A percentile compares a stretch with the other conserved stretches of the same genome.
phyloP scores from a whole-genome alignment of 2,888 invertebrate species.

The Crematogaster levior region DNA sequence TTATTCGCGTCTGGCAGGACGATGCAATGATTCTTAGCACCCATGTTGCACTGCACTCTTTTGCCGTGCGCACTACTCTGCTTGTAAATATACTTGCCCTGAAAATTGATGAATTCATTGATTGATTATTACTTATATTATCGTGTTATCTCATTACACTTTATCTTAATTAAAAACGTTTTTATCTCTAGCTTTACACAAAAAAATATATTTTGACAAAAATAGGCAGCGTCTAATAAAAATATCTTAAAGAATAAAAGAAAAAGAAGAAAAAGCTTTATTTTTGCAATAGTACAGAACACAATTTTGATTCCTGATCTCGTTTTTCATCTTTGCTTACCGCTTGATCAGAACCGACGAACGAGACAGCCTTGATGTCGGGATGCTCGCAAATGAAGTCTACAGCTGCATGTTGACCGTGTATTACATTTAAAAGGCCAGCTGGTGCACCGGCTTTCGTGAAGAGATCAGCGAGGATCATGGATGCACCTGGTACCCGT shows the following conservation, averaged over 20 bases:
- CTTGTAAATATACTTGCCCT: conserved; percentile 97
- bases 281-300: neutral
- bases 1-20: conserved; percentile 99
- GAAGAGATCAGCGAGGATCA: conserved; percentile 97
- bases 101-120: conserved; percentile 59
- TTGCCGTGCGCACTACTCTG: conserved; percentile 96
- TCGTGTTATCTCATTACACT: neutral
- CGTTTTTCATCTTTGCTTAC: conserved; percentile 85
- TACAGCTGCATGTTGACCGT: conserved; percentile 97
- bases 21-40: conserved; percentile 99
- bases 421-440: conserved; percentile 98
- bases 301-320: neutral
- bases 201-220: neutral
- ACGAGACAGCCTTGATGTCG: conserved; percentile 98
- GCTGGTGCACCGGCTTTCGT: conserved; percentile 98
- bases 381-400: conserved; percentile 99
- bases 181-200: neutral
- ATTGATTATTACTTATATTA: neutral
- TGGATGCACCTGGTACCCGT: conserved; percentile 98
- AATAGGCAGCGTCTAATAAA: neutral
- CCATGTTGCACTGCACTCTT: conserved; percentile 99
- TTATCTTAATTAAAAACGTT: neutral
- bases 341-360: conserved; percentile 98
- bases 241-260: neutral
- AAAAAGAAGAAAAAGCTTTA: neutral